phyloP scores from a whole-genome alignment of 2,797 vertebrate genomes.

The Falco concolor region DNA sequence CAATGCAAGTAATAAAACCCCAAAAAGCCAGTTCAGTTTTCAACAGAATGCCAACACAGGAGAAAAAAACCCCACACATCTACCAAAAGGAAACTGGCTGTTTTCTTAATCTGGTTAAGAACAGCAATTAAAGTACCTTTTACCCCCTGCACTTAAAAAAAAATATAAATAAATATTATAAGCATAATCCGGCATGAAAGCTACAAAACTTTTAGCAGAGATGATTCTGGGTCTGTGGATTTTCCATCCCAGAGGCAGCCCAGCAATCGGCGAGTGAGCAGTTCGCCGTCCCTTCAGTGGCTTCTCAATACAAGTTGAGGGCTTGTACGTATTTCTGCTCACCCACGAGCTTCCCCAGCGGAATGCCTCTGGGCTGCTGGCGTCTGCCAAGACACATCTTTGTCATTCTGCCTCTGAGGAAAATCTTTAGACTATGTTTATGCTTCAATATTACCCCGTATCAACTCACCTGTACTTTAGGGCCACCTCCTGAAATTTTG shows the following conservation, averaged over 20 bases:
- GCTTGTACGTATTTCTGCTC: background rate
- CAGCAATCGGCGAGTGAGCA: background rate
- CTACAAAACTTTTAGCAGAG: background rate
- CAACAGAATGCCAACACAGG: background rate
- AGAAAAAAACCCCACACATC: background rate
- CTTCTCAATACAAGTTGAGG: background rate
- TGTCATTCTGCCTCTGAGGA: background rate
- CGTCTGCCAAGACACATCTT: background rate
- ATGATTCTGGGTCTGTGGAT: background rate
- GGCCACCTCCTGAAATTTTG: slow-evolving; percentile 91
- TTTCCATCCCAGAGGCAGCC: background rate
- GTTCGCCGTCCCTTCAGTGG: background rate
- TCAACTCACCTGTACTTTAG: slow-evolving; percentile 90
- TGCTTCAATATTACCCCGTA: background rate
- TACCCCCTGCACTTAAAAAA: background rate
- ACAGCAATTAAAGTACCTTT: background rate
- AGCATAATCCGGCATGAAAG: background rate
- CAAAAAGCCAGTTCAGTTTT: background rate
- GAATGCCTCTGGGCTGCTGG: background rate
- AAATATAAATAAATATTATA: background rate
- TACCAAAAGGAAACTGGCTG: background rate
- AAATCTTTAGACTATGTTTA: background rate
- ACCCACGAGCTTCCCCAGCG: background rate
- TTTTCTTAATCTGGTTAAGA: background rate
- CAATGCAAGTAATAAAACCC: background rate